These are phyloP conservation scores for Drosophila flavopinicola DNA, from an alignment of 2,888 invertebrate genomes.

Conservation along the genomic window DNA sequence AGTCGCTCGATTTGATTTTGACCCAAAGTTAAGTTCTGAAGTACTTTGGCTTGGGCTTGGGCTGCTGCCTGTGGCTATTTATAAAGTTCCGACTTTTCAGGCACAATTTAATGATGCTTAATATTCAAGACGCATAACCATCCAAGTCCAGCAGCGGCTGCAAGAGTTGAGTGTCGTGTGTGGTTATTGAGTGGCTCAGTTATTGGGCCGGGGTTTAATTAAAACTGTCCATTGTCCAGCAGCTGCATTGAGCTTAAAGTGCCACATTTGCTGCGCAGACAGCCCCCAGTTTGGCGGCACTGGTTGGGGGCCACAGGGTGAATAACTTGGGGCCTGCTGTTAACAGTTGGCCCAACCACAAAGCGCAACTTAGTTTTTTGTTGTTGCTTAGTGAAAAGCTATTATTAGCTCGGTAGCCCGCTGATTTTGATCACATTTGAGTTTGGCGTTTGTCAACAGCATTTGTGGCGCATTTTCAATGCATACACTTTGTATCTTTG, in stretches of 20 bases:
- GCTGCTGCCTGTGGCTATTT: constrained; percentile 31
- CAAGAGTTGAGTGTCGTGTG: constrained; percentile 19
- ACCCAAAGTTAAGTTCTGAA: not conserved
- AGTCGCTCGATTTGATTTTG: constrained; percentile 1
- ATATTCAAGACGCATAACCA: constrained; percentile 32
- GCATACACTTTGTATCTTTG: constrained; percentile 19
- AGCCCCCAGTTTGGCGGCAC: constrained; percentile 1
- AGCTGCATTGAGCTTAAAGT: constrained; percentile 39
- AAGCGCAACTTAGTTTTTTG: constrained; percentile 37
- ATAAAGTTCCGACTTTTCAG: constrained; percentile 21
- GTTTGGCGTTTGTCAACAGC: constrained; percentile 44
- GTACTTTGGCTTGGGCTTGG: not conserved
- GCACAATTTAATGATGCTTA: constrained; percentile 12
- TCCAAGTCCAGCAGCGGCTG: constrained; percentile 19
- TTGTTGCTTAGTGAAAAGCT: constrained; percentile 36
- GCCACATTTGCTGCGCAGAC: constrained; percentile 25
- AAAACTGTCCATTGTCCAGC: constrained; percentile 46
- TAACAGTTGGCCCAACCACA: constrained; percentile 30
- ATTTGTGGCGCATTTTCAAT: constrained; percentile 31
- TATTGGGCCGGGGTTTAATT: constrained; percentile 56
- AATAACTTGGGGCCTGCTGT: constrained; percentile 40
- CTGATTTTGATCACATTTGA: constrained; percentile 65
- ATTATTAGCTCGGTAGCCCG: constrained; percentile 59
- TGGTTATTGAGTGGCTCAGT: constrained; percentile 18
- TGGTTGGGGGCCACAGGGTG: constrained; percentile 13